phyloP scores from a whole-genome alignment of 2,888 invertebrate species.

The Tetragonisca angustula region DNA sequence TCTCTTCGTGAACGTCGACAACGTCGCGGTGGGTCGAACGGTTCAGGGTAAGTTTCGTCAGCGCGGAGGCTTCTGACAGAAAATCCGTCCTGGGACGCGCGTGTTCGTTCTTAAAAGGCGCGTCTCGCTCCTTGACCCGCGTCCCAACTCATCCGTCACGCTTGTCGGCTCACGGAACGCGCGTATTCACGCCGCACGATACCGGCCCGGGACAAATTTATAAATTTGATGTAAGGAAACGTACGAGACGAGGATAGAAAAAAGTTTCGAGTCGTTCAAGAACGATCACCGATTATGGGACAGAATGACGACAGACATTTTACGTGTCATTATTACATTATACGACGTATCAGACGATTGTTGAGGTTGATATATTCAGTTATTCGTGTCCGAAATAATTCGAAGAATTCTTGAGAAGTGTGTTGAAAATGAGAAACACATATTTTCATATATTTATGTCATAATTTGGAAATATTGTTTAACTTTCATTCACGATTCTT shows the following conservation, averaged over 20 bases:
- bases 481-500: too few species aligned
- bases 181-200: slow-evolving; percentile 26
- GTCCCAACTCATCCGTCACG: slow-evolving; percentile 71
- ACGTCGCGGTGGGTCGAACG: slow-evolving; percentile 23
- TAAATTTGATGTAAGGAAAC: slow-evolving; percentile 26
- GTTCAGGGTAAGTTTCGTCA: neutral
- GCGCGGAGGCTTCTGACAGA: slow-evolving; percentile 48
- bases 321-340: too few species aligned
- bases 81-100: slow-evolving; percentile 65
- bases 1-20: neutral
- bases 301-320: neutral
- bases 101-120: slow-evolving; percentile 65
- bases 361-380: neutral
- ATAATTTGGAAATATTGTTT: neutral
- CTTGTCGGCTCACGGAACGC: slow-evolving; percentile 64
- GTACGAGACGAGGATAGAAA: neutral
- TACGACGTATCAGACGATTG: neutral
- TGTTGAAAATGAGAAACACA: too few species aligned
- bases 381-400: neutral
- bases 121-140: slow-evolving; percentile 72
- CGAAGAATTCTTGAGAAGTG: neutral
- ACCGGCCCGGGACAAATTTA: slow-evolving; percentile 23
- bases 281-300: neutral
- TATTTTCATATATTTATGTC: neutral
- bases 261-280: neutral